phyloP scores from a whole-genome alignment of 2,113 vertebrate species.

The Odobenus rosmarus region DNA sequence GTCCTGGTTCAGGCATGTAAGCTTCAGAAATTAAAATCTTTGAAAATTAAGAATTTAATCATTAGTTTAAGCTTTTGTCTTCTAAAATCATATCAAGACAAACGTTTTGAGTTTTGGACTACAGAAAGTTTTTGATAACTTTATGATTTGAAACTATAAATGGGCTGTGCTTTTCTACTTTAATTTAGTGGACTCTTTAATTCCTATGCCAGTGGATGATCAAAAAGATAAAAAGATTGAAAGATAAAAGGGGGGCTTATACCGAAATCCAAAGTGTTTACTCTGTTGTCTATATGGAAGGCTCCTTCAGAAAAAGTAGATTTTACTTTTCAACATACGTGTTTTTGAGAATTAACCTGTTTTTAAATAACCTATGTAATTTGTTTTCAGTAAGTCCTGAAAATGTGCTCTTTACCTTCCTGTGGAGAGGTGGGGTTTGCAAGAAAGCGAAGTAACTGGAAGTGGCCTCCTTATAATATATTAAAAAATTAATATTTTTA shows the following conservation, averaged over 20 bases:
- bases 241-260: background rate
- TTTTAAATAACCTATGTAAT: background rate
- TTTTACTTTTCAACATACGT: conserved; percentile 11
- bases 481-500: background rate
- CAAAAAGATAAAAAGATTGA: background rate
- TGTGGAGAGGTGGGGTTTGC: background rate
- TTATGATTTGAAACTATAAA: background rate
- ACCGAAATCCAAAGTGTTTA: background rate
- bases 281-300: background rate
- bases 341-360: conserved; percentile 28
- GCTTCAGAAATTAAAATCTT: background rate
- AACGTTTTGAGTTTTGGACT: background rate
- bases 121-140: background rate
- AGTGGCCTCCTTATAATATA: background rate
- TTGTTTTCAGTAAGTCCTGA: background rate
- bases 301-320: background rate
- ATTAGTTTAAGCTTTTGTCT: background rate
- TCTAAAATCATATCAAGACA: background rate
- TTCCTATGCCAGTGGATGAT: background rate
- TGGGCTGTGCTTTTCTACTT: background rate
- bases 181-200: conserved; percentile 1
- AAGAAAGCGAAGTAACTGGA: background rate
- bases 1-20: background rate
- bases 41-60: background rate
- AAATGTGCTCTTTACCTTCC: background rate